phyloP scores from a whole-genome alignment of 2,888 invertebrate species.

The Epistrophella euchroma region DNA sequence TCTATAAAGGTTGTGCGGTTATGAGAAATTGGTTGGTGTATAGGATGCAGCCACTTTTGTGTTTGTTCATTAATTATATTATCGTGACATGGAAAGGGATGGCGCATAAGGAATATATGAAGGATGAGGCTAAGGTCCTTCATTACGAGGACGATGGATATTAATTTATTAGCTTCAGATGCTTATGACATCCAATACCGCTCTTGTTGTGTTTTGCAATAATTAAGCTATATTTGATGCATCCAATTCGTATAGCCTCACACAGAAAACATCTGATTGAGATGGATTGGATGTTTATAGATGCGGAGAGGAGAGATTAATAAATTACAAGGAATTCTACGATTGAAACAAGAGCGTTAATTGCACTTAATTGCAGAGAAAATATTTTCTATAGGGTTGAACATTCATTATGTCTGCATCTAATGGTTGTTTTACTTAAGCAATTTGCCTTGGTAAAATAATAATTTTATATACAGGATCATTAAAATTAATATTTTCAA shows the following conservation, averaged over 20 bases:
- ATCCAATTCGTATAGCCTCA: slow-evolving; percentile 6
- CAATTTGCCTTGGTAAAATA: background rate
- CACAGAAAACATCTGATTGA: slow-evolving; percentile 8
- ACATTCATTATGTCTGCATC: too few relatives aligned
- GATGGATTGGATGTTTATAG: background rate
- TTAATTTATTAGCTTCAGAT: slow-evolving; percentile 64
- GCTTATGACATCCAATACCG: slow-evolving; percentile 51
- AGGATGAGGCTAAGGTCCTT: background rate
- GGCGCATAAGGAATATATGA: slow-evolving; percentile 10
- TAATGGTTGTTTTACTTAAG: background rate
- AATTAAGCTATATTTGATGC: slow-evolving; percentile 14
- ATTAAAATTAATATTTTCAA: background rate
- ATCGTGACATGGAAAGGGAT: slow-evolving; percentile 51
- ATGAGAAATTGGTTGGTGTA: slow-evolving; percentile 13
- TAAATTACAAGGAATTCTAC: background rate
- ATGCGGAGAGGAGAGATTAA: background rate
- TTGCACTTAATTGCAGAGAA: slow-evolving; percentile 17
- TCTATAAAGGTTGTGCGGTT: slow-evolving; percentile 16
- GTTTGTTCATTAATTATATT: slow-evolving; percentile 68
- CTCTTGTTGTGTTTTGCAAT: slow-evolving; percentile 26
- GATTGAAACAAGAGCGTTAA: background rate
- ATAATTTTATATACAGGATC: background rate
- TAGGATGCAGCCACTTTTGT: slow-evolving; percentile 36
- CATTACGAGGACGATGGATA: slow-evolving; percentile 42
- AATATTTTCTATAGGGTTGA: background rate